Evolutionary conservation across 2,888 invertebrate genomes (phyloP).

Genomic region (Drosophila atroscutellata): DNA sequence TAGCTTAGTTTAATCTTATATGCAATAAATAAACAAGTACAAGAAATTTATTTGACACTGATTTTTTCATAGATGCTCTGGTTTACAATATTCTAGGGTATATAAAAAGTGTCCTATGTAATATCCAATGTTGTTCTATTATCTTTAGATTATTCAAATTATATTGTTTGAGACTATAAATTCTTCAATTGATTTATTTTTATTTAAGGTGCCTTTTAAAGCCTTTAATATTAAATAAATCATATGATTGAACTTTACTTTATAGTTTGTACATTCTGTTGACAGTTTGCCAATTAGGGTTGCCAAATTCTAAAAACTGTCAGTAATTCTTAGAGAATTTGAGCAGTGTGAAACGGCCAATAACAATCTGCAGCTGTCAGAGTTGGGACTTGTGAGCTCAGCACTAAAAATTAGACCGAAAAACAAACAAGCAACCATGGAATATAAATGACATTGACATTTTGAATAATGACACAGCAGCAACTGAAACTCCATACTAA

Average conservation of each 20-base stretch:
- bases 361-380: constrained; percentile 77
- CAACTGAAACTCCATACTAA: constrained; percentile 32
- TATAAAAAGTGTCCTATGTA: background rate
- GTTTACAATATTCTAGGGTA: background rate
- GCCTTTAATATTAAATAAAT: constrained; percentile 11
- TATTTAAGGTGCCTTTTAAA: background rate
- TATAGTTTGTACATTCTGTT: background rate
- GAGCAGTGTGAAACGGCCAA: constrained; percentile 16
- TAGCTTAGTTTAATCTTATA: background rate
- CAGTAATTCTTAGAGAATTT: constrained; percentile 41
- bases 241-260: constrained; percentile 8
- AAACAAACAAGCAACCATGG: constrained; percentile 21
- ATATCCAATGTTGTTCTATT: constrained; percentile 1
- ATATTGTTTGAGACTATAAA: background rate
- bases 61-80: background rate
- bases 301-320: constrained; percentile 39
- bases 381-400: constrained; percentile 66
- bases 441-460: constrained; percentile 82
- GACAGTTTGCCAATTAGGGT: constrained; percentile 37
- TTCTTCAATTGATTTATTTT: background rate
- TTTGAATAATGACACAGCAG: constrained; percentile 81
- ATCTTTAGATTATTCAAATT: background rate
- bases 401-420: constrained; percentile 50
- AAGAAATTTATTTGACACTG: background rate
- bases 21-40: background rate